Evolutionary conservation across 64 coral and sea anemone genomes (phyloP), one percentile per base, ranked within the genome.

Genomic region (Montipora sp.): DNA sequence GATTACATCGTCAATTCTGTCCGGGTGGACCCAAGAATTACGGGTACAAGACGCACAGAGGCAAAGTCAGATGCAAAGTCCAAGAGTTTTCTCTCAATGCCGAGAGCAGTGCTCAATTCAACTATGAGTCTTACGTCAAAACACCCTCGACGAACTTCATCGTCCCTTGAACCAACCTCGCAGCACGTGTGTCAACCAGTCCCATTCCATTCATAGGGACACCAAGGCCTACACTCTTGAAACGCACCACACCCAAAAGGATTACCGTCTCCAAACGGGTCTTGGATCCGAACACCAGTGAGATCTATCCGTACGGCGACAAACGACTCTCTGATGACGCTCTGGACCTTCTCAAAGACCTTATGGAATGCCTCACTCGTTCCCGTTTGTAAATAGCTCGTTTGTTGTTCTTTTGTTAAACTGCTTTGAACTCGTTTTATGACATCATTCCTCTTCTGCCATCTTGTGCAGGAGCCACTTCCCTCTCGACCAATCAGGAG

Each of bases 21-120:
- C 68, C 61, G 2, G 69, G 47, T 3, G 92, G 92, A 0, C 83
- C 92, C 1, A 88, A 88, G 83, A 93, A 93, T 20, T 93, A 93
- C 20, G 77, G 75, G 3, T 93, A 93, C 11, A 4, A 58, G 10
- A 79, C 59, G 0, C 0, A 3, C 0, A 5, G 7, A 0, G 84
- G 92, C 0, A 88, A 87, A n/a, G 19, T 20, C 8, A n/a, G 4
- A 3, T 77, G 73, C 36, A 93, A 88, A 15, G 59, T 88, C 0
- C 18, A 59, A 0, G 87, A 87, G 5, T 89, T 90, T n/a, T 74
- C 51, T 12, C 14, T 94, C 0, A 94, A 90, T 19, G 43, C 22
- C 2, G 23, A 14, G 0, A 47, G 73, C 10, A 16, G 8, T 58
- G 4, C 19, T 89, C 0, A 94, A 94, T 49, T 21, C 83, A 9